Conservation (phyloP, 2,113 vertebrate species). For the Protobothrops flavoviridis region DNA sequence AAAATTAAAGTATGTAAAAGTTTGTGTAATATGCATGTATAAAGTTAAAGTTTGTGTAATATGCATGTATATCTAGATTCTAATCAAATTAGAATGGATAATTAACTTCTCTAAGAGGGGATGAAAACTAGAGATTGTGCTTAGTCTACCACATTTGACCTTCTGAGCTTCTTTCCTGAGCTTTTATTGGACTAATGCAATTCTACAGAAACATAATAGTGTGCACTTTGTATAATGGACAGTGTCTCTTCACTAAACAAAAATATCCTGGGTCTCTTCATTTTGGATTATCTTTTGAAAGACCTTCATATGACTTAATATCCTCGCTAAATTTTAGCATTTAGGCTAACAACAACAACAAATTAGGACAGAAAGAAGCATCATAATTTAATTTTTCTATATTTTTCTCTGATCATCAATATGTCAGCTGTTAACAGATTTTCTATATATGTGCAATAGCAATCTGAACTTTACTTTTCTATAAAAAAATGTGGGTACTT, state of each 20-base stretch:
- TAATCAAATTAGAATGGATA: background rate
- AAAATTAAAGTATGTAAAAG: background rate
- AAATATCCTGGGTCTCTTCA: background rate
- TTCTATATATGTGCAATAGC: background rate
- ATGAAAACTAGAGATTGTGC: background rate
- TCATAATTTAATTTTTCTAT: background rate
- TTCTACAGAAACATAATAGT: conserved; percentile 2
- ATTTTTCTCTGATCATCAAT: too few species aligned
- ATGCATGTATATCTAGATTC: background rate
- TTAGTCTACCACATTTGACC: background rate
- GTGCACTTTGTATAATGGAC: conserved; percentile 3
- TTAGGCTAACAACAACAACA: background rate
- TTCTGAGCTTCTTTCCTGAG: background rate
- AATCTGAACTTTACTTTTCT: background rate
- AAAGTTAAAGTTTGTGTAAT: background rate
- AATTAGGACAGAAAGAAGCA: background rate
- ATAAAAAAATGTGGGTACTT: background rate
- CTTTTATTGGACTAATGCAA: conserved; percentile 6
- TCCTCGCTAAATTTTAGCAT: background rate
- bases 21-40: background rate
- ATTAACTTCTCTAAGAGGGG: background rate
- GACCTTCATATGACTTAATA: background rate
- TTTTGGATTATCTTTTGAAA: background rate
- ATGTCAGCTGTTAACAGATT: background rate
- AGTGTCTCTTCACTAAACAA: background rate